Conservation (phyloP, 2,113 vertebrate species). For the Dolichotis patagonum region DNA sequence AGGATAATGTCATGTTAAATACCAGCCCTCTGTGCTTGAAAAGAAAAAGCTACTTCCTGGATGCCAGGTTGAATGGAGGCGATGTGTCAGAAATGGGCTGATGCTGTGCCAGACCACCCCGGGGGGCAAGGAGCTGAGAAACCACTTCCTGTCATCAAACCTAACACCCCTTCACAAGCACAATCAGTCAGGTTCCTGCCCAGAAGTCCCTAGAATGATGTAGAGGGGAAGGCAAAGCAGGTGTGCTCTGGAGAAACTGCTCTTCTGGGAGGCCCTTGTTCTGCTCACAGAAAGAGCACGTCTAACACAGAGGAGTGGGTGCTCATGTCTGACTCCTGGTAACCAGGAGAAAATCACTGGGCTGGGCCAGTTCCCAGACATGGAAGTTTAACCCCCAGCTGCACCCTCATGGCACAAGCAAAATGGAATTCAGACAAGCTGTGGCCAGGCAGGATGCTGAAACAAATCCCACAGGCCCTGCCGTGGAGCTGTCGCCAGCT, state of each 20-base stretch:
- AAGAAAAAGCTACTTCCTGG: constrained; percentile 54
- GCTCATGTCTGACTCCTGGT: neutral
- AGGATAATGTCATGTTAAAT: neutral
- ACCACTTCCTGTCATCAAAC: neutral
- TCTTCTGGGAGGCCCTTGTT: neutral
- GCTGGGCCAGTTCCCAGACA: neutral
- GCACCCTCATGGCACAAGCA: neutral
- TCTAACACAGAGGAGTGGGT: neutral
- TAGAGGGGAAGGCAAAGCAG: too few species aligned
- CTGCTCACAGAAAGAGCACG: neutral
- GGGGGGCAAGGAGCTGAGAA: neutral
- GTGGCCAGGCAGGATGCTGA: neutral
- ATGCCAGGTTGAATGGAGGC: neutral
- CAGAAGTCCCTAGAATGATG: neutral
- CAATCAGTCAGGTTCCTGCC: neutral
- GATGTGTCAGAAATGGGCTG: neutral
- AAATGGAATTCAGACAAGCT: neutral
- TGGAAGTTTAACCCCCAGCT: neutral
- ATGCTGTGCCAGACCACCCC: neutral
- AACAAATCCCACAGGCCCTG: neutral
- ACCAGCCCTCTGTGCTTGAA: neutral
- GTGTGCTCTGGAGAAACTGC: neutral
- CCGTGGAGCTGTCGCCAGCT: neutral
- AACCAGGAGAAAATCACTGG: neutral
- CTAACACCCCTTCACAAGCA: neutral